A percentile compares a stretch with the other conserved stretches of the same genome.
Evolutionary conservation across 1,140 invertebrate genomes (phyloP).

Genomic region (Stenopsyche tienmushanensis): DNA sequence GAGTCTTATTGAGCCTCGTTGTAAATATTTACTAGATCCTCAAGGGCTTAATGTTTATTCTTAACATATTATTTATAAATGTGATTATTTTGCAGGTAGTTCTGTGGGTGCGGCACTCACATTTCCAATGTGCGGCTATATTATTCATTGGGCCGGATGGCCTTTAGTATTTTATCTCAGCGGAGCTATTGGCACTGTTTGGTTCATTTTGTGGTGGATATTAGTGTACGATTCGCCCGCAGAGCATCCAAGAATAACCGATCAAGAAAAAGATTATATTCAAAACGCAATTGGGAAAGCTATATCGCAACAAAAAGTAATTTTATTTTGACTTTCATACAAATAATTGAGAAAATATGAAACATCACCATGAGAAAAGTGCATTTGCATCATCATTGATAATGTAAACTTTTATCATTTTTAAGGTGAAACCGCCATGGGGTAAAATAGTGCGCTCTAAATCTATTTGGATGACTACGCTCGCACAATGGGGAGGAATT

Average conservation of each 20-base stretch:
- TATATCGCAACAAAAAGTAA: constrained; percentile 49
- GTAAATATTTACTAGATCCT: no score
- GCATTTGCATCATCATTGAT: neutral
- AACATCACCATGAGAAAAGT: neutral
- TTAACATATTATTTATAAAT: no score
- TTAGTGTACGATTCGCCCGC: constrained; percentile 68
- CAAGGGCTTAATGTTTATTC: no score
- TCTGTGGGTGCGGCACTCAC: constrained; percentile 70
- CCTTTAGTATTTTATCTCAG: constrained; percentile 72
- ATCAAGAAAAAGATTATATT: constrained; percentile 65
- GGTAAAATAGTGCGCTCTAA: constrained; percentile 66
- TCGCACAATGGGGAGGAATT: constrained; percentile 71
- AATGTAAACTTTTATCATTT: constrained; percentile 17
- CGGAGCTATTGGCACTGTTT: constrained; percentile 64
- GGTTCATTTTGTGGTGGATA: constrained; percentile 67
- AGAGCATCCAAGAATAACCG: constrained; percentile 72
- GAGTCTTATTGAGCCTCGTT: no score
- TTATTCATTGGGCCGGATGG: constrained; percentile 70
- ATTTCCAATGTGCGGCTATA: constrained; percentile 67
- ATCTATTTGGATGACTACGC: constrained; percentile 68
- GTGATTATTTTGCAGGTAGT: constrained; percentile 53
- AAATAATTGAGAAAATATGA: neutral
- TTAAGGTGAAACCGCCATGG: constrained; percentile 68
- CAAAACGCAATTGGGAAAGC: constrained; percentile 56
- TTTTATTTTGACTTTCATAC: neutral